phyloP scores from a whole-genome alignment of 2,797 vertebrate species.

The Psittacula echo region DNA sequence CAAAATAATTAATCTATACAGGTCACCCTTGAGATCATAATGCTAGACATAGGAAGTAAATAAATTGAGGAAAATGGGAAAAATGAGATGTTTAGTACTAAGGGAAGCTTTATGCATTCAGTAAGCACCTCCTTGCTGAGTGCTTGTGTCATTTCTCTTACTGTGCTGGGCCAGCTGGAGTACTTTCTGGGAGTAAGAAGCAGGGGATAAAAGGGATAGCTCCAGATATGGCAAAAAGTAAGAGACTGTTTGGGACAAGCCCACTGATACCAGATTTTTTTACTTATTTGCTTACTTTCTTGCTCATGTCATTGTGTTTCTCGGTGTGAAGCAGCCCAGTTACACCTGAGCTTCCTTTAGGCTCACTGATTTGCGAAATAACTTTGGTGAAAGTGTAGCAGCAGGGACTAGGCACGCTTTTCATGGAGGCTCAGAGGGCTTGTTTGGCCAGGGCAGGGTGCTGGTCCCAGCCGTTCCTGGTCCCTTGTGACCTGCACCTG shows the following conservation, averaged over 20 bases:
- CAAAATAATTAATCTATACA: neutral
- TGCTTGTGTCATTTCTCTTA: neutral
- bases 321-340: neutral
- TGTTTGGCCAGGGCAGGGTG: neutral
- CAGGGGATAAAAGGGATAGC: neutral
- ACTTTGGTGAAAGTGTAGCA: neutral
- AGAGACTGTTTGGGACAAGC: neutral
- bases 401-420: neutral
- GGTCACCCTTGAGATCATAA: neutral
- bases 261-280: accelerated
- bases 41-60: neutral
- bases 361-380: neutral
- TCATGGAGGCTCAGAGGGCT: neutral
- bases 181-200: neutral
- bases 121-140: neutral
- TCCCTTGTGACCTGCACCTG: neutral
- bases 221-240: neutral
- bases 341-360: neutral
- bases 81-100: neutral
- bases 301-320: neutral
- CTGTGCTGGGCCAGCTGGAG: neutral
- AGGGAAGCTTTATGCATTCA: neutral
- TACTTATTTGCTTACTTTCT: neutral
- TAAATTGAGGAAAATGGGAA: neutral
- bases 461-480: neutral